These are phyloP conservation scores for Desoria tigrina DNA, from an alignment of 2,888 invertebrate species.

Conservation along the genomic window DNA sequence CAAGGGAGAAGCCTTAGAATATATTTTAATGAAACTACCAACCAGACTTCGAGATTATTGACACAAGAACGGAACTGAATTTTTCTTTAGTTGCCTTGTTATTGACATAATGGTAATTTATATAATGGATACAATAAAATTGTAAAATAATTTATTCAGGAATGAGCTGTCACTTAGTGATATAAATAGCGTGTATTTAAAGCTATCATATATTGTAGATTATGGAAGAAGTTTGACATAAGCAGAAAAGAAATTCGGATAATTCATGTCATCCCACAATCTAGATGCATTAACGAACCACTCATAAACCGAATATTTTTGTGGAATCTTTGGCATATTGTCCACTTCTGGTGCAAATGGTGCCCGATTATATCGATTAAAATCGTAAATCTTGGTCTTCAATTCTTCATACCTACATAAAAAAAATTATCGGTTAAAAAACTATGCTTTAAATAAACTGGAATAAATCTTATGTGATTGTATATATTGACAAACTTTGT, in stretches of 20 bases:
- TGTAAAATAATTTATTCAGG: too few species aligned
- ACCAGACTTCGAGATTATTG: too few species aligned
- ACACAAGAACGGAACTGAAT: too few species aligned
- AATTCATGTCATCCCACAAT: constrained; percentile 47
- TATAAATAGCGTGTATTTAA: too few species aligned
- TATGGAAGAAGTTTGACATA: constrained; percentile 48
- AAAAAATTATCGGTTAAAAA: neutral
- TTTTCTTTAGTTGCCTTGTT: too few species aligned
- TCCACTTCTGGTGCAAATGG: constrained; percentile 36
- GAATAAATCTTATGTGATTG: constrained; percentile 9
- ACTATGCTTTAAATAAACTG: neutral
- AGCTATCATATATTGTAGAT: too few species aligned
- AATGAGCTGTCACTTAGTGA: too few species aligned
- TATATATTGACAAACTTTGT: neutral
- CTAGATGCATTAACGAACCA: constrained; percentile 38
- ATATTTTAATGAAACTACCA: too few species aligned
- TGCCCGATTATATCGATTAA: constrained; percentile 42
- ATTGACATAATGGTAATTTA: too few species aligned
- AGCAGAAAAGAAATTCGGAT: constrained; percentile 35
- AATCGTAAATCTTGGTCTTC: constrained; percentile 35
- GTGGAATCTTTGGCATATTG: constrained; percentile 29
- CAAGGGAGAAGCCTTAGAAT: too few species aligned
- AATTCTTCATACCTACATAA: constrained; percentile 41
- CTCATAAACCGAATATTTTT: constrained; percentile 41
- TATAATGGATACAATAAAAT: too few species aligned